phyloP scores from a whole-genome alignment of 2,797 vertebrate genomes.

The Tenualosa thibaudeaui region DNA sequence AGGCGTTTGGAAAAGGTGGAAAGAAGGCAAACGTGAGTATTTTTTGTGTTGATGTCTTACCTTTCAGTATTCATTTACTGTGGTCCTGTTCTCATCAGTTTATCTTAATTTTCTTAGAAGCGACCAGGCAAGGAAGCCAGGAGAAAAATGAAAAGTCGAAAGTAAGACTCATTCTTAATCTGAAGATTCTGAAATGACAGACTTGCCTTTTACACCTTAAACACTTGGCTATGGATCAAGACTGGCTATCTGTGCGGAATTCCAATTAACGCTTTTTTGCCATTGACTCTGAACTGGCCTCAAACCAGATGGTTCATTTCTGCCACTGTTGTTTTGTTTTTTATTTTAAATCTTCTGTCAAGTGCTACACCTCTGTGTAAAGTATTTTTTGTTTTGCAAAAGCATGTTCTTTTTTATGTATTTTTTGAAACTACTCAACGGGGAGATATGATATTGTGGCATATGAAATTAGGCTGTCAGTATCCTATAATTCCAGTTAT shows the following conservation, averaged over 20 bases:
- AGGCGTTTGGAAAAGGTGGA: conserved; percentile 75
- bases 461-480: background rate
- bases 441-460: background rate
- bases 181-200: background rate
- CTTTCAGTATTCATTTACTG: background rate
- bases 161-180: conserved; percentile 38
- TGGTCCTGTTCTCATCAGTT: background rate
- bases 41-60: background rate
- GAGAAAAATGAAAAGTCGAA: conserved; percentile 86
- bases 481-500: background rate
- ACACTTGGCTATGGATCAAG: background rate
- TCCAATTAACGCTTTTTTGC: background rate
- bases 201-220: background rate
- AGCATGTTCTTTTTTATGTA: background rate
- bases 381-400: background rate
- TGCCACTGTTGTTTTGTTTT: background rate
- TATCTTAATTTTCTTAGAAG: conserved; percentile 74
- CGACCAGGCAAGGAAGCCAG: conserved; percentile 89
- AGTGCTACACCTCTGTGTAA: background rate
- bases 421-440: background rate
- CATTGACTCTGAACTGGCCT: background rate
- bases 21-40: conserved; percentile 57
- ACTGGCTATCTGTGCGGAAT: background rate
- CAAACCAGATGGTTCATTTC: background rate
- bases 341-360: background rate